phyloP scores from a whole-genome alignment of 2,888 invertebrate species.

The Panzeria rudis region DNA sequence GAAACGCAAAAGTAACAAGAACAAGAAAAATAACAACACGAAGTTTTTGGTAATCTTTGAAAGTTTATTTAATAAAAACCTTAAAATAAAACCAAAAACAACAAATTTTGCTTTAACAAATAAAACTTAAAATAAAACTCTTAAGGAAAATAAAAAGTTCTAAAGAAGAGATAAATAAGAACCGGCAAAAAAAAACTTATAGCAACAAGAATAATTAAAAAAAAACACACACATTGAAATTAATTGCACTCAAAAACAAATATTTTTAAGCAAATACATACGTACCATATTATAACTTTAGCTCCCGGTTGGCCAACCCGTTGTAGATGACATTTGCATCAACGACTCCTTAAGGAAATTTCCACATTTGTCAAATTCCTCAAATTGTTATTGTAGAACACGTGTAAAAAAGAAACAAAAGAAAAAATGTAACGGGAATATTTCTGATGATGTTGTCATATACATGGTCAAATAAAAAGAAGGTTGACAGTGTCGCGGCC shows the following conservation, averaged over 20 bases:
- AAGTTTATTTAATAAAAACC: slow-evolving; percentile 72
- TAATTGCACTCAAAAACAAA: slow-evolving; percentile 67
- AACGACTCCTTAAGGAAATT: too few relatives aligned
- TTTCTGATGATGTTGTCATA: too few relatives aligned
- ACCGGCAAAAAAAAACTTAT: slow-evolving; percentile 48
- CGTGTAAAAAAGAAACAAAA: too few relatives aligned
- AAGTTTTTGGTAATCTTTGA: slow-evolving; percentile 67
- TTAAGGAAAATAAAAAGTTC: slow-evolving; percentile 41
- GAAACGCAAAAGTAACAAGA: slow-evolving; percentile 13
- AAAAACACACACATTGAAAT: slow-evolving; percentile 57
- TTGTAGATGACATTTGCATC: too few relatives aligned
- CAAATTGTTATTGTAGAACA: too few relatives aligned
- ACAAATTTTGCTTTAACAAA: slow-evolving; percentile 38
- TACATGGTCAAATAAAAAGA: too few relatives aligned
- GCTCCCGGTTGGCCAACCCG: too few relatives aligned
- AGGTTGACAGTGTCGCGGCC: too few relatives aligned
- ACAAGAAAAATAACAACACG: slow-evolving; percentile 20
- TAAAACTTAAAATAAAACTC: slow-evolving; percentile 36
- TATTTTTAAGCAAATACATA: slow-evolving; percentile 20
- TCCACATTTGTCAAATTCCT: too few relatives aligned
- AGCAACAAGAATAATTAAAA: slow-evolving; percentile 29
- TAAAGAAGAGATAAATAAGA: slow-evolving; percentile 52
- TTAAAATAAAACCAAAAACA: slow-evolving; percentile 66
- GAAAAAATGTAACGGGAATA: too few relatives aligned
- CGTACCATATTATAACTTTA: not conserved